Conservation (phyloP, 2,888 invertebrate species). For the Gnatocerus cornutus region DNA sequence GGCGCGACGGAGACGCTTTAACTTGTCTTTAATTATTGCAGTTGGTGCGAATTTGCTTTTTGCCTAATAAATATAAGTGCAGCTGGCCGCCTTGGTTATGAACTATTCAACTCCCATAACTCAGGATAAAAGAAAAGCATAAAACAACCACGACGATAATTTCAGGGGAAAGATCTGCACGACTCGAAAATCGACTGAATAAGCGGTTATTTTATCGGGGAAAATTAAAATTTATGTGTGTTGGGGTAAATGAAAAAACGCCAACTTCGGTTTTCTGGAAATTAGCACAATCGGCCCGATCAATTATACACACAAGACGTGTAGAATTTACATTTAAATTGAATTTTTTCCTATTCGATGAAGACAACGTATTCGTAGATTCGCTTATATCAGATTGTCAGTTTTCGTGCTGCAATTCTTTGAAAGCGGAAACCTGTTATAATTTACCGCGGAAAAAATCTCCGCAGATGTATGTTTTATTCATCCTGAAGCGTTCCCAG, state of each 20-base stretch:
- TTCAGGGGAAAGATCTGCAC: constrained; percentile 26
- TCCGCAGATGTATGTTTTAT: constrained; percentile 16
- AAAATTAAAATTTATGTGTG: constrained; percentile 38
- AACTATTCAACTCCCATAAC: constrained; percentile 16
- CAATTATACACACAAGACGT: too few relatives aligned
- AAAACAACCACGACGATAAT: constrained; percentile 34
- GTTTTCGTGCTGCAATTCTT: too few relatives aligned
- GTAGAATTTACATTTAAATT: too few relatives aligned
- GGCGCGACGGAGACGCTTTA: constrained; percentile 5
- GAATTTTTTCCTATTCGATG: too few relatives aligned
- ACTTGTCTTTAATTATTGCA: constrained; percentile 32
- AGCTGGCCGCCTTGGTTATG: constrained; percentile 27
- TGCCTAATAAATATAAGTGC: constrained; percentile 26
- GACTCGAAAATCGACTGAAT: constrained; percentile 30
- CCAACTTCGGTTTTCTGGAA: not conserved
- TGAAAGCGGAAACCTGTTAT: too few relatives aligned
- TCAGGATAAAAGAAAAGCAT: constrained; percentile 38
- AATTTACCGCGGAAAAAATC: constrained; percentile 9
- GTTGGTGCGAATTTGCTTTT: constrained; percentile 17
- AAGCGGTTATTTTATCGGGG: constrained; percentile 21
- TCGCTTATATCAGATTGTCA: too few relatives aligned
- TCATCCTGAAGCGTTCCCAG: constrained; percentile 6
- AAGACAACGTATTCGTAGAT: too few relatives aligned
- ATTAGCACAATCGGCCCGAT: too few relatives aligned
- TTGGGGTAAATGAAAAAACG: not conserved